Percentiles rank a stretch among this genome's conserved stretches.
Evolutionary conservation across 2,888 invertebrate genomes (phyloP).

Genomic region (Drosophila anomalata): DNA sequence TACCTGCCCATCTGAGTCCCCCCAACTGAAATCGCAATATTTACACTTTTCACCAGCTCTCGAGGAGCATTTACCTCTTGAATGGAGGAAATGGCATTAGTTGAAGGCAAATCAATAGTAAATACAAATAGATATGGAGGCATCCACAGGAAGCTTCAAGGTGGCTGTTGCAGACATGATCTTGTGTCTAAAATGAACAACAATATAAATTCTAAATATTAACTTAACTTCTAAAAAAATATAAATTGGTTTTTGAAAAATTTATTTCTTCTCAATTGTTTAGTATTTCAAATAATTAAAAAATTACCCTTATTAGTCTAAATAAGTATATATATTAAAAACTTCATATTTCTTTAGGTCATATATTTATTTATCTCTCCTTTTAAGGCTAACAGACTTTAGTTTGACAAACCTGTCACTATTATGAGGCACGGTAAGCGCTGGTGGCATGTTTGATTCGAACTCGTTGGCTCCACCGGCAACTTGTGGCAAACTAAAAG

Average conservation of each 20-base stretch:
- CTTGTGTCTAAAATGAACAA: background rate
- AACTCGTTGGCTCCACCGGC: background rate
- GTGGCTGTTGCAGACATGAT: slow-evolving; percentile 12
- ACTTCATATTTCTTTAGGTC: no score
- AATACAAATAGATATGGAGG: slow-evolving; percentile 41
- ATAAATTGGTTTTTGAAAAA: background rate
- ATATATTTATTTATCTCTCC: no score
- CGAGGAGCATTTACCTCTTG: slow-evolving; percentile 18
- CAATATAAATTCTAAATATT: background rate
- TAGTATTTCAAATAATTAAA: no score
- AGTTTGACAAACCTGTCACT: background rate
- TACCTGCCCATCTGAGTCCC: slow-evolving; percentile 17
- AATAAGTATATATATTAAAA: no score
- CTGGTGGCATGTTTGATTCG: slow-evolving; percentile 1
- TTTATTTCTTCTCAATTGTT: no score
- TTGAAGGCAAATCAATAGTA: slow-evolving; percentile 53
- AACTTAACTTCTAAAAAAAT: background rate
- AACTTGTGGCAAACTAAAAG: background rate
- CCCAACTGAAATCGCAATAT: slow-evolving; percentile 28
- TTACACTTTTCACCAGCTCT: slow-evolving; percentile 16
- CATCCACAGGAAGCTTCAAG: slow-evolving; percentile 8
- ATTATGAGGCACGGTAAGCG: background rate
- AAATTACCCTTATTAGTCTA: no score
- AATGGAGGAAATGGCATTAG: slow-evolving; percentile 30
- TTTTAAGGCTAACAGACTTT: no score